These are phyloP conservation scores for Tiliacea aurago DNA, from an alignment of 2,888 invertebrate species.

Conservation along the genomic window DNA sequence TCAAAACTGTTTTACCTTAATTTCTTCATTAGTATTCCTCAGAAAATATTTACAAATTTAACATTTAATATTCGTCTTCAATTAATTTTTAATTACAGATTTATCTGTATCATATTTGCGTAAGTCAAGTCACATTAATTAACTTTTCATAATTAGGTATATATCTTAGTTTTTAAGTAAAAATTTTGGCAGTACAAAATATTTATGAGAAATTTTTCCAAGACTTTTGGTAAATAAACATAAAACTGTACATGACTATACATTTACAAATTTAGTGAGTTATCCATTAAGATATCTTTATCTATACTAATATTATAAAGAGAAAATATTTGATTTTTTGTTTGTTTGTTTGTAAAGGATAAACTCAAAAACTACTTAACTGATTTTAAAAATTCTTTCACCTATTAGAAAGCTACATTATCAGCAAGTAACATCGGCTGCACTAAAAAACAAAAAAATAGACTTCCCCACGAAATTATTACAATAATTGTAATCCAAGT, in stretches of 20 bases:
- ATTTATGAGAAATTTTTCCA: conserved; percentile 4
- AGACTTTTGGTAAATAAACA: background rate
- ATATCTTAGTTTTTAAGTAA: conserved; percentile 4
- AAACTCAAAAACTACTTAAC: too few relatives aligned
- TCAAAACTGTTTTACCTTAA: background rate
- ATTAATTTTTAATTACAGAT: conserved; percentile 61
- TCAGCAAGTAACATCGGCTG: too few relatives aligned
- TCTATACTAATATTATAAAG: background rate
- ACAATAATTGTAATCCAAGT: too few relatives aligned
- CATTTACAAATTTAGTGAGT: background rate
- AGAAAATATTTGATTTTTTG: too few relatives aligned
- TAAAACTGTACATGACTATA: background rate
- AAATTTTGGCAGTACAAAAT: background rate
- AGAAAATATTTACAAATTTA: conserved; percentile 48
- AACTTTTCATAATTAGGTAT: conserved; percentile 35
- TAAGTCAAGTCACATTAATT: conserved; percentile 56
- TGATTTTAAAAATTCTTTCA: too few relatives aligned
- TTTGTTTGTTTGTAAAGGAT: too few relatives aligned
- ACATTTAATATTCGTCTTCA: conserved; percentile 40
- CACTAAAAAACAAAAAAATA: too few relatives aligned
- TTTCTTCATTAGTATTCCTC: conserved; percentile 34
- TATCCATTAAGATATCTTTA: too few relatives aligned
- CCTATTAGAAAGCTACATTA: too few relatives aligned
- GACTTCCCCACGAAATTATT: too few relatives aligned
- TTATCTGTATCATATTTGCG: conserved; percentile 44